These are phyloP conservation scores for Empis livida DNA, from an alignment of 2,888 invertebrate genomes.

Conservation along the genomic window DNA sequence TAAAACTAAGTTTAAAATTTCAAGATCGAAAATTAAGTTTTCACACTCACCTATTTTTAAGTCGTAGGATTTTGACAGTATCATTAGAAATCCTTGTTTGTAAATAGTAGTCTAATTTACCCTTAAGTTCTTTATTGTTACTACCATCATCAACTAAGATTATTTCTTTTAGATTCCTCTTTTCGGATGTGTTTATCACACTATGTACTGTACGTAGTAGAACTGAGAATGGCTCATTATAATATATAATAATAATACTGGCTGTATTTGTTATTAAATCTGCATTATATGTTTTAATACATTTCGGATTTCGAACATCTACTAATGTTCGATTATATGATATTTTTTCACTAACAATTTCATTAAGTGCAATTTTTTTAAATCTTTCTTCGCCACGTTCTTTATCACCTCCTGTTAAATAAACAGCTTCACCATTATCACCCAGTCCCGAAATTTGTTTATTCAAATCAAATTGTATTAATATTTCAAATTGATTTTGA, in stretches of 20 bases:
- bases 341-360: conserved; percentile 76
- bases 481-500: conserved; percentile 21
- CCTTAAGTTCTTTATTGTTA: conserved; percentile 59
- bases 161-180: conserved; percentile 63
- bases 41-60: too few species aligned
- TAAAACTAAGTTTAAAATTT: too few species aligned
- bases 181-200: conserved; percentile 55
- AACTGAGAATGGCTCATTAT: conserved; percentile 81
- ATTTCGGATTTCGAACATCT: conserved; percentile 33
- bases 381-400: conserved; percentile 53
- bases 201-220: conserved; percentile 64
- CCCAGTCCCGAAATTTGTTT: conserved; percentile 60
- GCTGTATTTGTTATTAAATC: conserved; percentile 45
- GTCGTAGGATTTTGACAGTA: too few species aligned
- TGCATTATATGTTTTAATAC: conserved; percentile 11
- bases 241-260: conserved; percentile 76
- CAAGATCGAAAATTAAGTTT: neutral
- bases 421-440: conserved; percentile 56
- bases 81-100: conserved; percentile 44
- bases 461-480: conserved; percentile 48
- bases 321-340: conserved; percentile 60
- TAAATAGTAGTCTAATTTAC: conserved; percentile 68
- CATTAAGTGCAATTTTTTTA: conserved; percentile 76
- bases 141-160: conserved; percentile 92
- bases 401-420: conserved; percentile 52